Conservation (phyloP, 92 coral and sea anemone species). For the Paramuricea clavata region DNA sequence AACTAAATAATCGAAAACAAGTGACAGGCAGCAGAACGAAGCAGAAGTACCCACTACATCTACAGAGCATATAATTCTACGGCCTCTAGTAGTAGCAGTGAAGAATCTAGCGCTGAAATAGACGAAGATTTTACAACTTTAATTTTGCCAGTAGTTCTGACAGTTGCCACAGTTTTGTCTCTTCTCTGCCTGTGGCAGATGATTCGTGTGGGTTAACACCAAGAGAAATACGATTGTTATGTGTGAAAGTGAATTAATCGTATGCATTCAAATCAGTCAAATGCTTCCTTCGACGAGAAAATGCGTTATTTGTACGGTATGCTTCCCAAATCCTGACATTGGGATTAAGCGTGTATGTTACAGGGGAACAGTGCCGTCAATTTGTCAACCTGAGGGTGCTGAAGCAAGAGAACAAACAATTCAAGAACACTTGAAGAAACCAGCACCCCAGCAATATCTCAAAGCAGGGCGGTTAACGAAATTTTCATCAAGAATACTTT, state of each 20-base stretch:
- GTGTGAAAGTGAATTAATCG: constrained; percentile 24
- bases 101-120: constrained; percentile 36
- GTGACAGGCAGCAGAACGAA: too few species aligned
- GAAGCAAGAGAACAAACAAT: constrained; percentile 31
- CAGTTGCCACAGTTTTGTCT: constrained; percentile 9
- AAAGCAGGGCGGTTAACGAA: constrained; percentile 35
- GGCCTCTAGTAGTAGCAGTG: constrained; percentile 31
- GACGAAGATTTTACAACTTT: constrained; percentile 26
- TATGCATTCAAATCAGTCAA: constrained; percentile 36
- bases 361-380: constrained; percentile 41
- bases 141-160: constrained; percentile 30
- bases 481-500: constrained; percentile 18
- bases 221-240: constrained; percentile 21
- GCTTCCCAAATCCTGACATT: constrained; percentile 16
- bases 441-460: constrained; percentile 33
- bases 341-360: constrained; percentile 10
- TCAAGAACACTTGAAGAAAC: constrained; percentile 31
- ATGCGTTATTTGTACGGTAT: not conserved
- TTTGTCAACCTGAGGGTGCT: constrained; percentile 28
- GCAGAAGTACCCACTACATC: constrained; percentile 37
- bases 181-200: not conserved
- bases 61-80: constrained; percentile 39
- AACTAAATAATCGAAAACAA: too few species aligned
- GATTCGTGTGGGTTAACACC: constrained; percentile 1
- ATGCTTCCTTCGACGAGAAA: constrained; percentile 41